Evolutionary conservation across 2,888 invertebrate genomes (phyloP), one percentile per base, ranked within the genome.

Genomic region (Drosophila gaucha): DNA sequence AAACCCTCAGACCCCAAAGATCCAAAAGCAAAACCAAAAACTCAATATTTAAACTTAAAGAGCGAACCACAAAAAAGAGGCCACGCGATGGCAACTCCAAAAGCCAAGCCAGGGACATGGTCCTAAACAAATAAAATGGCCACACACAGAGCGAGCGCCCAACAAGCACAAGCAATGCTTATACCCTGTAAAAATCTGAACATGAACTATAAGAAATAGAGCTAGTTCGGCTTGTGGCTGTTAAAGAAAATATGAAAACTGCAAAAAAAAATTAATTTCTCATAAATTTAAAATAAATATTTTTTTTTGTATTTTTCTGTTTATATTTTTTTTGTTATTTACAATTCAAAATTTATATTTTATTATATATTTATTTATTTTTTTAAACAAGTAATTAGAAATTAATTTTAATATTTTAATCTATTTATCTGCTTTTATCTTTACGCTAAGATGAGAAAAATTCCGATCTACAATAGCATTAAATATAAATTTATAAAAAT

Each of bases 81-180:
- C 69, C 74, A 73, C 74, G 68, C 68, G 74, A 58, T 26, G 47
- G 30, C 52, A 35, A 44, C 63, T 41, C 46, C 36, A 56, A 44
- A 66, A 63, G 76, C 59, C 18, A 10, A 18, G 43, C 18, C 18
- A 43, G 18, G 50, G 33, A 57, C 63, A 49, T 28, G 63, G 80
- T 64, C 85, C 86, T 74, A 80, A 80, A 50, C 74, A 86, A 86
- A 83, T 80, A 80, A 65, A 67, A 62, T 66, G 67, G 52, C 64
- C 70, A 65, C 50, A 56, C 26, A n/a, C 31, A 22, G n/a, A 31
- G 31, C 6, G 46, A 31, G 20, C 16, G 38, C 39, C 30, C 30
- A n/a, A n/a, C 28, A 9, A 49, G 33, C 43, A 44, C 28, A 69
- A 49, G 46, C 33, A 46, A 41, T 44, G 31, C 3, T 1, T 20